Base-by-base conservation (phyloP, 1,140 invertebrate genomes). In the Sipha flava region DNA sequence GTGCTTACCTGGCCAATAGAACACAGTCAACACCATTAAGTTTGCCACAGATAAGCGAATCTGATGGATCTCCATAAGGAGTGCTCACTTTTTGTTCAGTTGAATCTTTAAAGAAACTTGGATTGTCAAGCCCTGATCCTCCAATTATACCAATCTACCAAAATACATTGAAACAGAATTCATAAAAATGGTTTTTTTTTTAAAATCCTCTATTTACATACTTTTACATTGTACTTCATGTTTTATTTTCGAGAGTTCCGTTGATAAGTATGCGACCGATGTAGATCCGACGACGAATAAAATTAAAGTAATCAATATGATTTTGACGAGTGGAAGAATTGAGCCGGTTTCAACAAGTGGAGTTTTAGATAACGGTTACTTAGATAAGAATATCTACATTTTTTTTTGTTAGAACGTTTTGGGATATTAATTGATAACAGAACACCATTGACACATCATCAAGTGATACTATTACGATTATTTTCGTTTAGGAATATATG, bases 81-180 rank as follows among this genome's bases (percentile, higher is more conserved):
- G 95, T 98, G 45, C 87, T 87, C 0, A 95, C 88, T 43, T 83
- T 81, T 57, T 88, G 88, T 83, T 93, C 90, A 18, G 86, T 84
- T 18, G 89, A 87, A 82, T 92, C 89, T 84, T 92, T 88, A 62
- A 98, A 87, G 77, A 97, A 90, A 81, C 93, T 89, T 0, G 94
- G 92, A 85, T 97, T 90, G 83, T 96, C 93, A 26, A 98, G 87
- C 0, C 97, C 97, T 49, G 95, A 94, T 0, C 97, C 97, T 26
- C 96, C 95, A 85, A 99, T 98, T 52, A 99, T 97, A 77, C 95
- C 96, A 84, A 99, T 91, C 94, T 97, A 80, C 80, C 84, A 81
- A 31, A 37, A n/a, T n/a, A n/a, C n/a, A 43, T 57, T 31, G 64
- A 40, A 66, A 52, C 66, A 64, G 0, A 1, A 18, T 23, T 59